A percentile compares a stretch with the other conserved stretches of the same genome.
These are phyloP conservation scores for Osedax frankpressi DNA, from an alignment of 2,888 invertebrate species.

Conservation along the genomic window DNA sequence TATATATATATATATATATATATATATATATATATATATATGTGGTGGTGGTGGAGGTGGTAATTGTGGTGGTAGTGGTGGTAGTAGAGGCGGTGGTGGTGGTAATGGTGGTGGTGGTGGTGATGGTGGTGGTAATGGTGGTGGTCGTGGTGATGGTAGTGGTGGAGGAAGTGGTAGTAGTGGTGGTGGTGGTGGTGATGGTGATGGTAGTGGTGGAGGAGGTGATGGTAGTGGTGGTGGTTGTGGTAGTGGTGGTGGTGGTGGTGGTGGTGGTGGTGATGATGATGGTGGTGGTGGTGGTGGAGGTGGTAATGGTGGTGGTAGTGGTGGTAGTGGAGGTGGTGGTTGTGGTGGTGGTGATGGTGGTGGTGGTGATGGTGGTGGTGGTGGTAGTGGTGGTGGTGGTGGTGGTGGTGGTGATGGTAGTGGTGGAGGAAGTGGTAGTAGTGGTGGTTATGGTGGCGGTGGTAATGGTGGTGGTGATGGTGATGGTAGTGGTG, in stretches of 20 bases:
- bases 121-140: background rate
- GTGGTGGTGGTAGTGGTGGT: too few relatives aligned
- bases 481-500: background rate
- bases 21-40: too few relatives aligned
- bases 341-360: background rate
- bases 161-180: background rate
- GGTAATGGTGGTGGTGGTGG: background rate
- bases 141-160: background rate
- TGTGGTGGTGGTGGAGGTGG: background rate
- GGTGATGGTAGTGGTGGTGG: background rate
- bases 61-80: background rate
- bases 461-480: background rate
- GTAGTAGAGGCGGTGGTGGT: background rate
- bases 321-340: background rate
- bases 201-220: constrained; percentile 4
- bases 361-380: too few relatives aligned
- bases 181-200: constrained; percentile 2
- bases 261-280: background rate
- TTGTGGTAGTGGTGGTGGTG: background rate
- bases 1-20: too few relatives aligned
- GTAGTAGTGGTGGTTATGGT: background rate
- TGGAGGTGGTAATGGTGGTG: background rate
- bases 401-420: background rate
- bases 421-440: background rate
- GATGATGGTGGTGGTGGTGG: background rate